Percentiles rank a stretch among this genome's conserved stretches.
Evolutionary conservation across 2,797 vertebrate species (phyloP).

Genomic region (Coregonus suidteri): DNA sequence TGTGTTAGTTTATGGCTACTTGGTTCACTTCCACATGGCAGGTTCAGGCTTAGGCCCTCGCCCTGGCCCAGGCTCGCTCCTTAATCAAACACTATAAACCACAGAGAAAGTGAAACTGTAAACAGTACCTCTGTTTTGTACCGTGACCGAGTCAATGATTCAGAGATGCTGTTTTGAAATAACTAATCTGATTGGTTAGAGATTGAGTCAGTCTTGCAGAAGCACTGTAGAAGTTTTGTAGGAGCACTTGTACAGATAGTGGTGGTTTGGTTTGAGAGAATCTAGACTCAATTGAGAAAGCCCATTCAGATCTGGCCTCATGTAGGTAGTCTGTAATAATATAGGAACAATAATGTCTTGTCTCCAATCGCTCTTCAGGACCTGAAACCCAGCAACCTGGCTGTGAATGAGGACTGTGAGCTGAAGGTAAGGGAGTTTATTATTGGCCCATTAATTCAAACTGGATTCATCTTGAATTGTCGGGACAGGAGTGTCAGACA

Average conservation of each 20-base stretch:
- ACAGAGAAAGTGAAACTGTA: slow-evolving; percentile 24
- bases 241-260: background rate
- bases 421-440: slow-evolving; percentile 82
- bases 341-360: background rate
- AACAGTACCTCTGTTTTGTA: slow-evolving; percentile 19
- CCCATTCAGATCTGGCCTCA: background rate
- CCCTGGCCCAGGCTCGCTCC: background rate
- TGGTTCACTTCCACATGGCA: too few species aligned
- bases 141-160: background rate
- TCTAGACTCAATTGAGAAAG: background rate
- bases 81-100: slow-evolving; percentile 37
- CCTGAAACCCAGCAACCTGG: slow-evolving; percentile 97
- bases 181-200: background rate
- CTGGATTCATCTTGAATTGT: background rate
- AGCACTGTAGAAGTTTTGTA: too few species aligned
- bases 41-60: background rate
- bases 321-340: background rate
- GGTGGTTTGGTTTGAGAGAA: background rate
- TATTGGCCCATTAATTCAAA: background rate
- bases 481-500: background rate
- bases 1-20: slow-evolving; percentile 17
- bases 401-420: slow-evolving; percentile 99
- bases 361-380: slow-evolving; percentile 75
- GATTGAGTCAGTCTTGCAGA: background rate
- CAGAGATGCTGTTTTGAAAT: background rate